Conservation (phyloP, 2,888 invertebrate genomes). For the Arge pagana region DNA sequence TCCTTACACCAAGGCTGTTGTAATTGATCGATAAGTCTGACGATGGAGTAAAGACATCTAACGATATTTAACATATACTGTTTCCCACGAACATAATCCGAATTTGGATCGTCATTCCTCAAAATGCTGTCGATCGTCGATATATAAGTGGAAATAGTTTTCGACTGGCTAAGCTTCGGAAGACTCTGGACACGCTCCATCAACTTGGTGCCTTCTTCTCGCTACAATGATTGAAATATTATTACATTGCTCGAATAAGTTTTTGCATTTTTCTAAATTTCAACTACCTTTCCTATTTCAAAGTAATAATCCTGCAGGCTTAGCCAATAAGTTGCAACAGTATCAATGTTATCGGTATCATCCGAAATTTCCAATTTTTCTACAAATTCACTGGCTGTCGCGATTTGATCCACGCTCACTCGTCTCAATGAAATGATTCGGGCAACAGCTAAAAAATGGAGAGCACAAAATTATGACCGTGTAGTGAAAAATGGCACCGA, state of each 20-base stretch:
- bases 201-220: conserved; percentile 39
- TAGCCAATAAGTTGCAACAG: conserved; percentile 44
- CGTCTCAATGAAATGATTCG: conserved; percentile 42
- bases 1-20: conserved; percentile 23
- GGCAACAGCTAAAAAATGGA: conserved; percentile 39
- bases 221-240: conserved; percentile 28
- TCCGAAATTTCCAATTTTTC: conserved; percentile 29
- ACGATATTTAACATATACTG: conserved; percentile 43
- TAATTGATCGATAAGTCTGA: conserved; percentile 37
- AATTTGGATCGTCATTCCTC: conserved; percentile 37
- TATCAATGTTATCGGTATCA: conserved; percentile 28
- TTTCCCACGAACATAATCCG: conserved; percentile 34
- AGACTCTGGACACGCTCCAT: conserved; percentile 35
- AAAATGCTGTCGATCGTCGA: conserved; percentile 38
- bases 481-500: conserved; percentile 1
- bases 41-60: conserved; percentile 40
- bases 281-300: conserved; percentile 40
- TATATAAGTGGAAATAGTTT: conserved; percentile 36
- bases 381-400: conserved; percentile 32
- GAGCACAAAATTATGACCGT: not conserved
- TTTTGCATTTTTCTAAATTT: not conserved
- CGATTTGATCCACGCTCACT: conserved; percentile 45
- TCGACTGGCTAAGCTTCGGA: not conserved
- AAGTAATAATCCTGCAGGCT: conserved; percentile 50
- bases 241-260: not conserved